These are phyloP conservation scores for Malurus elegans DNA, from an alignment of 2,113 vertebrate genomes.

Conservation along the genomic window DNA sequence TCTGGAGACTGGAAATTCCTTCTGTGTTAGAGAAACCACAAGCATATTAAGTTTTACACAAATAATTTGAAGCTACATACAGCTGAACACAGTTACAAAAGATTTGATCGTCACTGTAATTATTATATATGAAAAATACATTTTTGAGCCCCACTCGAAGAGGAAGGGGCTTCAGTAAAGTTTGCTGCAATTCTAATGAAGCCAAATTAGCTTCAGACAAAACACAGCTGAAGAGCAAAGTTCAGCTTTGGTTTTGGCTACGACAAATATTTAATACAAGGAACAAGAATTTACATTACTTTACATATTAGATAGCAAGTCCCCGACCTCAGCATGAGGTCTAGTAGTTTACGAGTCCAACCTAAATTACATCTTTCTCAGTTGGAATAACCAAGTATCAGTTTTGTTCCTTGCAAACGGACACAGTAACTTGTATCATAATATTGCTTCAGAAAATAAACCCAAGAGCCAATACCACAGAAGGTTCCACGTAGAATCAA, in stretches of 20 bases:
- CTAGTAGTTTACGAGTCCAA: neutral
- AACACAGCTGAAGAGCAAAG: constrained; percentile 22
- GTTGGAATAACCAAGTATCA: neutral
- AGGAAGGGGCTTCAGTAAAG: neutral
- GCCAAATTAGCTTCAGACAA: constrained; percentile 23
- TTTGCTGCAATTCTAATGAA: constrained; percentile 26
- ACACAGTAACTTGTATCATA: neutral
- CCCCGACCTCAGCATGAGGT: neutral
- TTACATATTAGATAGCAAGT: constrained; percentile 13
- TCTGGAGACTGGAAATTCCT: neutral
- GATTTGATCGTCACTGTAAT: neutral
- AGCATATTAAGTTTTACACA: constrained; percentile 16
- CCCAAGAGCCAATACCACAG: neutral
- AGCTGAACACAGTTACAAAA: constrained; percentile 47
- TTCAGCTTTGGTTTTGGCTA: constrained; percentile 46
- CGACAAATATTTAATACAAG: constrained; percentile 10
- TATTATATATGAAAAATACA: constrained; percentile 33
- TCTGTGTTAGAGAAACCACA: constrained; percentile 10
- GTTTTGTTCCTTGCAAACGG: constrained; percentile 15
- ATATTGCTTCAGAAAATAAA: constrained; percentile 70
- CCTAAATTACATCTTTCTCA: neutral
- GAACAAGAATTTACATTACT: constrained; percentile 49
- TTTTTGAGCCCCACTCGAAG: neutral
- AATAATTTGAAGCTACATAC: constrained; percentile 30
- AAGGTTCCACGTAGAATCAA: neutral